phyloP scores from a whole-genome alignment of 2,797 vertebrate genomes.

The Syngnathus rostellatus region DNA sequence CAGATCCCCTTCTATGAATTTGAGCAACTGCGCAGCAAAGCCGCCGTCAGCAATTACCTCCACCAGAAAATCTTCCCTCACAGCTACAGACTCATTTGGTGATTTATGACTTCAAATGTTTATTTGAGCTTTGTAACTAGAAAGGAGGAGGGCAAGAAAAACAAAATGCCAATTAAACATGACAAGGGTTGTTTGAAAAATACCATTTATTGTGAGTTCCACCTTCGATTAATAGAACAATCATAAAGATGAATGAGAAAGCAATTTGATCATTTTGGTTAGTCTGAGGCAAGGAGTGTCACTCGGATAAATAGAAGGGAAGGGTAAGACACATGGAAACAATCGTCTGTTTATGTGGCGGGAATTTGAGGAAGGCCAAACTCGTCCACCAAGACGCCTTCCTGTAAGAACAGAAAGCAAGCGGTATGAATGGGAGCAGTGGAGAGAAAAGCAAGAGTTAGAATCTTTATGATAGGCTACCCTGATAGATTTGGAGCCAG shows the following conservation, averaged over 20 bases:
- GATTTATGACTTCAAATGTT: slow-evolving; percentile 20
- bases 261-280: not conserved
- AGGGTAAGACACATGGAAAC: slow-evolving; percentile 61
- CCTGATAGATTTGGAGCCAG: slow-evolving; percentile 83
- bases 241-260: slow-evolving; percentile 42
- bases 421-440: fast-evolving
- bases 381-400: slow-evolving; percentile 93
- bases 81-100: slow-evolving; percentile 67
- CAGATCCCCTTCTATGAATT: slow-evolving; percentile 86
- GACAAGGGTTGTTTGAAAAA: slow-evolving; percentile 54
- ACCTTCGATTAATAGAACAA: slow-evolving; percentile 45
- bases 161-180: not conserved
- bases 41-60: slow-evolving; percentile 76
- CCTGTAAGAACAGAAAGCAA: slow-evolving; percentile 63
- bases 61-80: slow-evolving; percentile 83
- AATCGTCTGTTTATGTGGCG: slow-evolving; percentile 74
- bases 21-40: slow-evolving; percentile 59
- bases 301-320: slow-evolving; percentile 61
- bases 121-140: not conserved
- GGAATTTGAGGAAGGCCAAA: slow-evolving; percentile 97
- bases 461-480: slow-evolving; percentile 49
- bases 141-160: not conserved
- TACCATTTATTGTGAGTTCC: slow-evolving; percentile 65
- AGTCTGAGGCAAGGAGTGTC: slow-evolving; percentile 41
- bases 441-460: not conserved